Evolutionary conservation across 2,888 invertebrate genomes (phyloP).

Genomic region (Platycheirus rosarum): DNA sequence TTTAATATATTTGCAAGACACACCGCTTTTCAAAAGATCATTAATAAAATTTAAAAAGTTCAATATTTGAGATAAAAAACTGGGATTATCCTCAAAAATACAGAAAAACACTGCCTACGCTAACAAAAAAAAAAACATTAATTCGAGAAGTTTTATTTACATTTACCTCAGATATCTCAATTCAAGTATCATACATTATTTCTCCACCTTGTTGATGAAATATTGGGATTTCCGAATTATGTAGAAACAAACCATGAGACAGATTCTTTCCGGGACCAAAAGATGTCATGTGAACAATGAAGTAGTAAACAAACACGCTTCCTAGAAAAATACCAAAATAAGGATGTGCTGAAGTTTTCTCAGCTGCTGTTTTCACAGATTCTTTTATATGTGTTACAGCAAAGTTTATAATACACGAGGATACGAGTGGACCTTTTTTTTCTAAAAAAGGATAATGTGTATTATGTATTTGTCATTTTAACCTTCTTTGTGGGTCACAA

Average conservation of each 20-base stretch:
- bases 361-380: slow-evolving; percentile 26
- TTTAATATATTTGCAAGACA: no score
- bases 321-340: slow-evolving; percentile 14
- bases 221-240: slow-evolving; percentile 16
- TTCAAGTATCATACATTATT: slow-evolving; percentile 5
- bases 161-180: no score
- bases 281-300: background rate
- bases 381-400: slow-evolving; percentile 15
- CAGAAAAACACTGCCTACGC: no score
- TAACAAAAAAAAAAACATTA: no score
- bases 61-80: no score
- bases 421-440: background rate
- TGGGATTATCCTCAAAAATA: no score
- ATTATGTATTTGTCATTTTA: slow-evolving; percentile 27
- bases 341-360: slow-evolving; percentile 2
- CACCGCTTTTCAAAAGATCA: no score
- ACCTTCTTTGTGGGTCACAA: background rate
- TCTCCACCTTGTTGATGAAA: slow-evolving; percentile 5
- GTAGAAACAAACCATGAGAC: slow-evolving; percentile 7
- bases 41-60: no score
- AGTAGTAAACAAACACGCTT: slow-evolving; percentile 19
- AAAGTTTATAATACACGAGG: background rate
- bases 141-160: no score
- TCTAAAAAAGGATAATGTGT: background rate
- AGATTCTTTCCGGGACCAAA: slow-evolving; percentile 14